phyloP scores from a whole-genome alignment of 92 coral and sea anemone genomes.

The Paragorgia papillata region DNA sequence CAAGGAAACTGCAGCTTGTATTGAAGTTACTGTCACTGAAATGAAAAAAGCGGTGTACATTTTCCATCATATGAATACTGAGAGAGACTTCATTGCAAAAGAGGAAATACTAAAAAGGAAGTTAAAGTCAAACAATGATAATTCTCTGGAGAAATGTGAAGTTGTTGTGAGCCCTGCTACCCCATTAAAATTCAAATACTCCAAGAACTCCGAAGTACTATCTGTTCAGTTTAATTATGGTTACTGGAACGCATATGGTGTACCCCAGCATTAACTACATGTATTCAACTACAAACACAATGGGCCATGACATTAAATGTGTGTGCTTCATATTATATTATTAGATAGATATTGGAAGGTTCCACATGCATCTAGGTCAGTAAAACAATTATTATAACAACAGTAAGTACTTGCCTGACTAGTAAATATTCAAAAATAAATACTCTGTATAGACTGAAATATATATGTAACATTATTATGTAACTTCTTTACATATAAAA shows the following conservation, averaged over 20 bases:
- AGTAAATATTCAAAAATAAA: no score
- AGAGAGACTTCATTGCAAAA: no score
- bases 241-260: constrained; percentile 26
- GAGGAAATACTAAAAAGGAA: constrained; percentile 44
- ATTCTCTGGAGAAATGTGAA: no score
- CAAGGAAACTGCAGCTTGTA: constrained; percentile 36
- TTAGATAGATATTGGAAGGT: background rate
- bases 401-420: no score
- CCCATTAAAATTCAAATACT: background rate
- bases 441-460: no score
- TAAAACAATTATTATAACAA: no score
- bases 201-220: constrained; percentile 13
- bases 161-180: no score
- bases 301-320: no score
- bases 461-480: no score
- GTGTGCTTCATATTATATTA: background rate
- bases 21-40: constrained; percentile 39
- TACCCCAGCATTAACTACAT: constrained; percentile 26
- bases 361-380: no score
- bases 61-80: constrained; percentile 56
- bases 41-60: constrained; percentile 50
- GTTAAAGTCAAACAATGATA: constrained; percentile 4
- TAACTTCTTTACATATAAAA: no score
- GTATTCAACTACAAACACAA: constrained; percentile 10
- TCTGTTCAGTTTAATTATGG: constrained; percentile 13